These are phyloP conservation scores for Xiphydria camelus DNA, from an alignment of 2,888 invertebrate genomes.

Conservation along the genomic window DNA sequence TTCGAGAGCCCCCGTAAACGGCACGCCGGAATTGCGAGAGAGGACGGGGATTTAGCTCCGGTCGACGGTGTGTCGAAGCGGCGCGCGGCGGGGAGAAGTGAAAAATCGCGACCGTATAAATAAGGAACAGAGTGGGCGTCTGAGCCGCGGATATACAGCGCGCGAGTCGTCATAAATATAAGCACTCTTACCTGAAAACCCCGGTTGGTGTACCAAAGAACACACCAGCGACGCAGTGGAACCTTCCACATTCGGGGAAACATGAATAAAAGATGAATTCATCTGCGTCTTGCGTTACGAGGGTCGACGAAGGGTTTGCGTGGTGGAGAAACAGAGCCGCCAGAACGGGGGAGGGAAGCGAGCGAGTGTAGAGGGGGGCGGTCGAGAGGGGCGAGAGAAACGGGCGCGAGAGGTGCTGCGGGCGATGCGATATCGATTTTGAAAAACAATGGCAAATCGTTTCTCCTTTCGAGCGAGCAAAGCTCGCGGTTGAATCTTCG, in stretches of 20 bases:
- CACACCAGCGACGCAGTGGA: conserved; percentile 1
- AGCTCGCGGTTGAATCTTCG: neutral
- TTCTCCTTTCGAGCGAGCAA: neutral
- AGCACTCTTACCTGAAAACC: neutral
- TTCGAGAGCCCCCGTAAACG: too few relatives aligned
- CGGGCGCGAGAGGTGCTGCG: conserved; percentile 1
- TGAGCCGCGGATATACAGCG: too few relatives aligned
- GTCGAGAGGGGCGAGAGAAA: neutral
- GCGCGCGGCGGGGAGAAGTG: too few relatives aligned
- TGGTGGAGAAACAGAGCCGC: conserved; percentile 3
- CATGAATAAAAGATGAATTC: conserved; percentile 48
- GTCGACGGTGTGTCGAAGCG: too few relatives aligned
- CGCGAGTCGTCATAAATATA: neutral
- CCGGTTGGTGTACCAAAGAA: neutral
- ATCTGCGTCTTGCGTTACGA: conserved; percentile 32
- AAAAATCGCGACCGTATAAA: too few relatives aligned
- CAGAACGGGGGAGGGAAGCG: neutral
- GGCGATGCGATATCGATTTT: conserved; percentile 21
- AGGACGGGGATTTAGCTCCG: too few relatives aligned
- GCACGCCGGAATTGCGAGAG: too few relatives aligned
- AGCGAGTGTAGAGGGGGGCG: neutral
- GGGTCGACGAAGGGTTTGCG: neutral
- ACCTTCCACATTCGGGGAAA: conserved; percentile 13
- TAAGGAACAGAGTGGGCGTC: too few relatives aligned
- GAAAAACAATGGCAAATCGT: conserved; percentile 6